Conservation (phyloP, 2,797 vertebrate genomes). For the Cossypha dichroa region DNA sequence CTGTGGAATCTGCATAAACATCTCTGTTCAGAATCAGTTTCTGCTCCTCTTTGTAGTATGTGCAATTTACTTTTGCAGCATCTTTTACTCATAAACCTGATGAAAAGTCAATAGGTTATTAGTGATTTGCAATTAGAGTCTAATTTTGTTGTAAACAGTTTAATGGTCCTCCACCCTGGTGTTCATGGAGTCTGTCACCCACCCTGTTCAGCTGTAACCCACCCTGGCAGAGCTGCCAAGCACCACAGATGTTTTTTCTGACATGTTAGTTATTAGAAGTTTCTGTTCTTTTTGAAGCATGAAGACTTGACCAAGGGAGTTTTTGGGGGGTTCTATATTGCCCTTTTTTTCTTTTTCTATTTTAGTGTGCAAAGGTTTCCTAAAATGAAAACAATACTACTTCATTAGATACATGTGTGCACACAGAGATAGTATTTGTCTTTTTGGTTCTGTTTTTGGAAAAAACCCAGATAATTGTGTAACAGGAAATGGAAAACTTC, state of each 20-base stretch:
- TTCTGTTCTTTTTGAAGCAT: slow-evolving; percentile 10
- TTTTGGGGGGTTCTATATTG: fast-evolving
- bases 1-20: background rate
- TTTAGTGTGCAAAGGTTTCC: background rate
- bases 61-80: background rate
- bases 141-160: slow-evolving; percentile 29
- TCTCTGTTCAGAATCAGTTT: background rate
- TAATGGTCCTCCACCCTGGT: background rate
- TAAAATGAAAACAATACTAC: background rate
- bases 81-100: background rate
- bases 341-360: background rate
- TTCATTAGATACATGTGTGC: background rate
- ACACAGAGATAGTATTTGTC: background rate
- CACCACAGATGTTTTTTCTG: slow-evolving; percentile 4
- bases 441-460: background rate
- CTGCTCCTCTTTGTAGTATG: background rate
- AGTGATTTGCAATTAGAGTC: background rate
- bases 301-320: background rate
- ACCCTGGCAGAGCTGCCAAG: background rate
- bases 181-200: background rate
- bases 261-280: background rate
- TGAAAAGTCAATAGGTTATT: background rate
- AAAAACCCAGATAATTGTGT: background rate
- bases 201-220: background rate
- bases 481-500: slow-evolving; percentile 1